Evolutionary conservation across 2,888 invertebrate genomes (phyloP), one percentile per base, ranked within the genome.

Genomic region (Troides helena): DNA sequence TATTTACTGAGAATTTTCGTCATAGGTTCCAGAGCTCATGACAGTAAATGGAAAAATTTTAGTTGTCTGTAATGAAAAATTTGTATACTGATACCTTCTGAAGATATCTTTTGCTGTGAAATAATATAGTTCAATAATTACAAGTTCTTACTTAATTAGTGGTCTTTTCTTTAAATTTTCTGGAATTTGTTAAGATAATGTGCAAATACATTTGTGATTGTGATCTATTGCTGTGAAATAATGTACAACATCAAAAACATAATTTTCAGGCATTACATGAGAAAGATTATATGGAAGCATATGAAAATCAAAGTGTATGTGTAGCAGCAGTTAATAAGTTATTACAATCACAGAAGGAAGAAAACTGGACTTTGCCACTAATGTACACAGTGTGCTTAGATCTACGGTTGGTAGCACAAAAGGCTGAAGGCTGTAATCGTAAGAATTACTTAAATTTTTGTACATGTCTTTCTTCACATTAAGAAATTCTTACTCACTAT

Each of bases 331-430:
- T 98, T 62, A 96, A 96, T 0, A 97, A 97, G 83, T 93, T 98
- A 67, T 92, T 99, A 63, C 98, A 98, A 85, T 91, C 94, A 53
- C 96, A 97, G 76, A 98, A 97, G 77, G 99, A 99, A 76, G 98
- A 98, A 80, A 99, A 99, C 86, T 99, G 99, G 99, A 96, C 96
- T 76, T 89, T 99, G n/a, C 97, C 98, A 0, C 94, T 99, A 12
- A 97, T 99, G 96, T 98, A 97, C 81, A 94, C 95, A 0, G 95
- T 97, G 18, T 98, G 98, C 79, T 93, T 98, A 21, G 99, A 99
- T 87, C 92, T 99, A 58, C 92, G 99, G 68, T 93, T 96, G n/a
- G 93, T 97, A 68, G 97, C 97, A 0, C 95, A 96, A 72, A 95
- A 95, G 83, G 97, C 97, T 39, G 98, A 98, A 83, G 80, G 80